Evolutionary conservation across 2,113 vertebrate genomes (phyloP).

Genomic region (Aegithalos caudatus): DNA sequence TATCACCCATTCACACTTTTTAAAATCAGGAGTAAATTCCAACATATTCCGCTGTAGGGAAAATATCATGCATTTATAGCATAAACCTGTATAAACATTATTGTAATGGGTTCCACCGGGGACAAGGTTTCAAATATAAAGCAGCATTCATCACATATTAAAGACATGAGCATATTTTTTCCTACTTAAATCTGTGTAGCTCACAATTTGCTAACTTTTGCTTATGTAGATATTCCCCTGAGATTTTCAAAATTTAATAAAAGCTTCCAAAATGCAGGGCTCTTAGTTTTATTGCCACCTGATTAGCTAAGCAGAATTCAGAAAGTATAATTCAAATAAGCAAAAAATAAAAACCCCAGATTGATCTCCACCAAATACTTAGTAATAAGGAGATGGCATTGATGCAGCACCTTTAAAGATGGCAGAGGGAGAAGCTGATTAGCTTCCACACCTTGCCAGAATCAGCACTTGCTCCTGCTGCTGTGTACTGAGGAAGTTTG

Average conservation of each 20-base stretch:
- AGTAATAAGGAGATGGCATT: background rate
- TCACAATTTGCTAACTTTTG: conserved; percentile 9
- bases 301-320: conserved; percentile 3
- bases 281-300: background rate
- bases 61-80: conserved; percentile 12
- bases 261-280: background rate
- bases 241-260: background rate
- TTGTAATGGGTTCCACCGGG: conserved; percentile 41
- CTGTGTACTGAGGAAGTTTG: background rate
- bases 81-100: conserved; percentile 53
- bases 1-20: background rate
- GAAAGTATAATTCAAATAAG: background rate
- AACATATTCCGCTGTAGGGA: background rate
- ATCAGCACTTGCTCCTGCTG: background rate
- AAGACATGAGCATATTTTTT: conserved; percentile 19
- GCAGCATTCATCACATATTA: conserved; percentile 43
- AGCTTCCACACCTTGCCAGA: background rate
- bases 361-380: background rate
- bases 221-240: background rate
- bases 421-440: background rate
- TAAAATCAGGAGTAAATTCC: background rate
- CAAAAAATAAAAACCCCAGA: background rate
- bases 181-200: background rate
- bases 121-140: conserved; percentile 21
- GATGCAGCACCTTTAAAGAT: background rate